phyloP scores from a whole-genome alignment of 2,888 invertebrate genomes.

The Salpingus planirostris region DNA sequence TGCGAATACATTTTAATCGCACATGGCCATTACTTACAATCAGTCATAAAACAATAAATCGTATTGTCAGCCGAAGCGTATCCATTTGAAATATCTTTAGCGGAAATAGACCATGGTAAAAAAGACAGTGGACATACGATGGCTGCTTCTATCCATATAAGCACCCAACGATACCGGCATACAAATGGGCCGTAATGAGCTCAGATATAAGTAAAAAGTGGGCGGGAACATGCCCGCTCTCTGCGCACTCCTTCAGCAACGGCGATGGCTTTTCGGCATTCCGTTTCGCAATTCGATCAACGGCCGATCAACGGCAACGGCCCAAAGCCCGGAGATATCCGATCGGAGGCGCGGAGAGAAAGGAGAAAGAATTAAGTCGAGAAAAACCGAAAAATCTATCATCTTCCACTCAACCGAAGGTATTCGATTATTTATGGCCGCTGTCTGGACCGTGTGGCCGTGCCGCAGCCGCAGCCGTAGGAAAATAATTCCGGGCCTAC shows the following conservation, averaged over 20 bases:
- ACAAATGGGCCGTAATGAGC: slow-evolving; percentile 40
- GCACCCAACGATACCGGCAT: slow-evolving; percentile 38
- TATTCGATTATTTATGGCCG: too few species aligned
- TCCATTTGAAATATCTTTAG: slow-evolving; percentile 37
- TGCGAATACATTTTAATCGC: slow-evolving; percentile 24
- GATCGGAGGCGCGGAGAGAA: too few species aligned
- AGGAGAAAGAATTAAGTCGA: too few species aligned
- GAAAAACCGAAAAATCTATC: too few species aligned
- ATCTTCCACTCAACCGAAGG: too few species aligned
- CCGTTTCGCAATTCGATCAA: slow-evolving; percentile 12
- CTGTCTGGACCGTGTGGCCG: too few species aligned
- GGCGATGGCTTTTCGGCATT: slow-evolving; percentile 15
- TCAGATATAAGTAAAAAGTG: slow-evolving; percentile 39
- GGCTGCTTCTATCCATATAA: slow-evolving; percentile 40
- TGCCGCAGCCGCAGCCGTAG: too few species aligned
- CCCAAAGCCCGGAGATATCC: too few species aligned
- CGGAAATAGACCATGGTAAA: slow-evolving; percentile 37
- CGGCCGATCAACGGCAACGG: too few species aligned
- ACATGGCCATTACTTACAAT: slow-evolving; percentile 28
- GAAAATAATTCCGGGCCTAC: too few species aligned
- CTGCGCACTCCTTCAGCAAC: slow-evolving; percentile 16
- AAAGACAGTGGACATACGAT: slow-evolving; percentile 36
- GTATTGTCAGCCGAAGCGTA: slow-evolving; percentile 31
- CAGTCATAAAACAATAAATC: slow-evolving; percentile 35
- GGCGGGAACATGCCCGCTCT: slow-evolving; percentile 30